Evolutionary conservation across 1,140 invertebrate species (phyloP).

Genomic region (Brachionus koreanus): DNA sequence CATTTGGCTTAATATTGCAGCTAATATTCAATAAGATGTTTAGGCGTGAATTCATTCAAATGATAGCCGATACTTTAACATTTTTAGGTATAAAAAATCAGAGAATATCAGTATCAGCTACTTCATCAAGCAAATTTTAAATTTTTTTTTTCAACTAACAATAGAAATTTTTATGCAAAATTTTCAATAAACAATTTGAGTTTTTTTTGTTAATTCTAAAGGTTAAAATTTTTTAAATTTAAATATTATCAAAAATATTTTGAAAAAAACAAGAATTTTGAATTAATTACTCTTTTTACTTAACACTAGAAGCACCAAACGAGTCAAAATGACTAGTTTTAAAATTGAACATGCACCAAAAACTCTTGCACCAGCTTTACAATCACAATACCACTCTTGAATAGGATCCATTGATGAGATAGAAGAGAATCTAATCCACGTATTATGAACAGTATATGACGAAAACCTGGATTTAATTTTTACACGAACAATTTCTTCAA

Average conservation of each 20-base stretch:
- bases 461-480: constrained; percentile 15
- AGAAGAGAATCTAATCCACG: not conserved
- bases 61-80: not conserved
- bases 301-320: no score
- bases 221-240: no score
- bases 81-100: not conserved
- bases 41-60: not conserved
- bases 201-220: no score
- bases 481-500: not conserved
- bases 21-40: not conserved
- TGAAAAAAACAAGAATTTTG: no score
- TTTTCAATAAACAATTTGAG: no score
- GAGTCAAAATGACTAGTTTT: no score
- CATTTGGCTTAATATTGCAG: not conserved
- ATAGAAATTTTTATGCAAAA: no score
- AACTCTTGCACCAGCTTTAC: not conserved
- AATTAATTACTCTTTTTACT: no score
- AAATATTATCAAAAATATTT: no score
- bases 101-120: not conserved
- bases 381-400: not conserved
- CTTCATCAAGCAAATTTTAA: not conserved
- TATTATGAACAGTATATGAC: not conserved
- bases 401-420: constrained; percentile 8
- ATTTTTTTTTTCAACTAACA: no score
- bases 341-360: no score